Base-by-base conservation (phyloP, 2,113 vertebrate genomes). In the Cebidichthys violaceus region DNA sequence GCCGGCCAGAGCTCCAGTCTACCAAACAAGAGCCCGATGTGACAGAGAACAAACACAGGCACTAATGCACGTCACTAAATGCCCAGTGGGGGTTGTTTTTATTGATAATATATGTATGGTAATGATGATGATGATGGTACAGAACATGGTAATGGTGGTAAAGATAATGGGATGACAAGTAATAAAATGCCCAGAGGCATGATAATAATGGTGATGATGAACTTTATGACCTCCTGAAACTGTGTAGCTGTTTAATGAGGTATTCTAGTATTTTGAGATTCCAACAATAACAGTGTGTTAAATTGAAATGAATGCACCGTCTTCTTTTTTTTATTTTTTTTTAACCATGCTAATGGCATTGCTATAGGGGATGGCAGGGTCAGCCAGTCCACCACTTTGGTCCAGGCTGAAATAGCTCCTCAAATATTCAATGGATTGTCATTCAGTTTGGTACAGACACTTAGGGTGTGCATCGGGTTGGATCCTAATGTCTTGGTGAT, bases 1-100 rank as follows among this genome's bases (percentile, higher is more conserved):
- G 66, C 68, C 74, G 22, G 78, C 33, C 60, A 20, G 17, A 61
- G 78, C 76, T 79, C 64, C 59, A 52, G 73, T 77, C 67, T 10
- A 65, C 69, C 55, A 47, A 78, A 76, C 75, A 50, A 77, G 73
- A 20, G 67, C 24, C 70, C 84, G 89, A 87, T 81, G 76, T 81
- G 81, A 73, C 70, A 22, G 64, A 33, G 65, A 88, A 74, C 68
- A 86, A 84, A 86, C 27, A 75, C 68, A 69, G 37, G 57, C 84
- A 47, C 73, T 41, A 67, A 71, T 76, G 78, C 78, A 81, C 69
- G 82, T 75, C 73, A 57, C 33, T 45, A 52, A 68, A 74, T 50
- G 71, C 62, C 84, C 69, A n/a, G 60, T 22, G 55, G 73, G 57
- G 61, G 31, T 27, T 20, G 41, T 60, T 60, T 65, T 57, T 77